These are phyloP conservation scores for Rhyacichthys aspro DNA, from an alignment of 2,797 vertebrate genomes.

Conservation along the genomic window DNA sequence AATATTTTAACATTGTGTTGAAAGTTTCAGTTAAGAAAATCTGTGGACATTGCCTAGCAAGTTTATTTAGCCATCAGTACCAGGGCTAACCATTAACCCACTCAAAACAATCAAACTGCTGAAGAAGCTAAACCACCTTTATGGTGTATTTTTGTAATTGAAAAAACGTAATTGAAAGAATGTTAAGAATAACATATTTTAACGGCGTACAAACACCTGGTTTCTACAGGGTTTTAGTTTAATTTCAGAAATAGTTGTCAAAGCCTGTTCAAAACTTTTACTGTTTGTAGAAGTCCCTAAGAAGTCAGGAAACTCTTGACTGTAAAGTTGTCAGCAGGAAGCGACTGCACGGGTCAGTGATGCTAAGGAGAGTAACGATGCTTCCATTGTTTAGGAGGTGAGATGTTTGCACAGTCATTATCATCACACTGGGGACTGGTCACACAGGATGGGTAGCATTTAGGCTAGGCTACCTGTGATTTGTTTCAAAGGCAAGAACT, in stretches of 20 bases:
- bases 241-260: background rate
- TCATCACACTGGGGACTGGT: conserved; percentile 23
- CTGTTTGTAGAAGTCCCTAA: conserved; percentile 16
- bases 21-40: no score
- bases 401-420: conserved; percentile 50
- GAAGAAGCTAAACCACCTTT: background rate
- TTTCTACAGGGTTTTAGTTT: no score
- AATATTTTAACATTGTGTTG: no score
- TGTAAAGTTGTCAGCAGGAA: conserved; percentile 55
- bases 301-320: conserved; percentile 41
- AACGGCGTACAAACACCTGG: no score
- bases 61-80: no score
- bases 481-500: conserved; percentile 1
- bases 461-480: background rate
- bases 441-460: conserved; percentile 12
- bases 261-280: conserved; percentile 19
- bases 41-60: no score
- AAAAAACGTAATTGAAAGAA: no score
- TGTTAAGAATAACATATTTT: no score
- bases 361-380: conserved; percentile 1
- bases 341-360: conserved; percentile 11
- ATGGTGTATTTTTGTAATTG: background rate
- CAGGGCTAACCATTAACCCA: background rate
- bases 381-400: conserved; percentile 39
- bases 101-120: background rate